Evolutionary conservation across 2,888 invertebrate species (phyloP), one percentile per base, ranked within the genome.

Genomic region (Harpagoxenus sublaevis): DNA sequence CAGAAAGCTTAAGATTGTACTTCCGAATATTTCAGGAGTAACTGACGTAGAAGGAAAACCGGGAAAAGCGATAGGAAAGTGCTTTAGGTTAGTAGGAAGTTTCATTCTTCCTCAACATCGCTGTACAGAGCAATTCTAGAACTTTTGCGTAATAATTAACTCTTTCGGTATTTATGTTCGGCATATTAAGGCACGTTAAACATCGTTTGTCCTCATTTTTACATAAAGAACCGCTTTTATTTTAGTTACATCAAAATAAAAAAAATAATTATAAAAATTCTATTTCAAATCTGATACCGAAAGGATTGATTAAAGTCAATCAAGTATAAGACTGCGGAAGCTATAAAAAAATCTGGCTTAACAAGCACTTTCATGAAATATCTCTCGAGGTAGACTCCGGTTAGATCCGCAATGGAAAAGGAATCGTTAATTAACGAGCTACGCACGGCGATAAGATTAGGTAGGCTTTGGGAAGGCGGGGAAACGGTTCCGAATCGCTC

Each of bases 1-100:
- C 48, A 42, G 79, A 48, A 73, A 79, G 60, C 39, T 71, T 60
- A 79, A 71, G 73, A 73, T 39, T 51, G 73, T 31, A 73, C 39
- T 45, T 39, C 23, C 79, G 79, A 79, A 73, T 73, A 79, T 73
- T 79, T 79, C 73, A 79, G 28, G 12, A 60, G 23, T 23, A 60
- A 71, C 28, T 57, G 35, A 77, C 0, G 51, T n/a, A 35, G 8
- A 18, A 12, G 6, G 10, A 45, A 79, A 48, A 48, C 10, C 31
- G 57, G 18, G 18, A 53, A 42, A 31, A 66, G 31, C 31, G 45
- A 48, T 60, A 48, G 57, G 45, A 70, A 79, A 70, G 45, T 57
- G 10, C 9, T 57, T 71, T 57, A 71, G 68, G 23, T 79, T 60
- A 48, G 48, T 10, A 39, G 23, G 4, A 60, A 68, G 28, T 55